Evolutionary conservation across 2,888 invertebrate species (phyloP).

Genomic region (Lagria hirta): DNA sequence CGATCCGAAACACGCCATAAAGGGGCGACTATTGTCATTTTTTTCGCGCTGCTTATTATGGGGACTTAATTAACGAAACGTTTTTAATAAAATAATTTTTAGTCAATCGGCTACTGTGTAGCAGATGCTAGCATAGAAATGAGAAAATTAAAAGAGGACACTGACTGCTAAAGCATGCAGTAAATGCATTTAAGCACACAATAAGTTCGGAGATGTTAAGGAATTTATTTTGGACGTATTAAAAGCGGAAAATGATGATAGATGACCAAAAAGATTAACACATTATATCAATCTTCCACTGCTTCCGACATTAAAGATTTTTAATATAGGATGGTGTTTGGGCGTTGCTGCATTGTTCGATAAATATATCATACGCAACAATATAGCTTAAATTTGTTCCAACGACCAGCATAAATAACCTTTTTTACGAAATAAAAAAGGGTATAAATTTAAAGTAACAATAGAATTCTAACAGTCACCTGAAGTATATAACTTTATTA

Average conservation of each 20-base stretch:
- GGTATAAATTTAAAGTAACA: too few species aligned
- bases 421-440: too few species aligned
- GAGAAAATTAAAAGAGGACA: too few species aligned
- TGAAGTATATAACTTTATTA: too few species aligned
- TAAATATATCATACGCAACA: too few species aligned
- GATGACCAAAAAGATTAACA: constrained; percentile 48
- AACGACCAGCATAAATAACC: too few species aligned
- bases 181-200: constrained; percentile 17
- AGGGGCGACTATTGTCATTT: constrained; percentile 26
- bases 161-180: too few species aligned
- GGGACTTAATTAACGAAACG: constrained; percentile 21
- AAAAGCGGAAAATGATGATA: constrained; percentile 49
- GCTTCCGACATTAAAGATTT: too few species aligned
- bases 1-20: constrained; percentile 30
- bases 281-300: constrained; percentile 46
- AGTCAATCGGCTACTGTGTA: background rate
- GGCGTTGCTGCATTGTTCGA: background rate
- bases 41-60: constrained; percentile 19
- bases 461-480: too few species aligned
- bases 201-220: constrained; percentile 34
- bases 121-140: too few species aligned
- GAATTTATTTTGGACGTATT: constrained; percentile 33
- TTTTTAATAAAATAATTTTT: constrained; percentile 16
- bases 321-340: background rate
- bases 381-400: too few species aligned